phyloP scores from a whole-genome alignment of 2,797 vertebrate genomes.

The Peromyscus nudipes region DNA sequence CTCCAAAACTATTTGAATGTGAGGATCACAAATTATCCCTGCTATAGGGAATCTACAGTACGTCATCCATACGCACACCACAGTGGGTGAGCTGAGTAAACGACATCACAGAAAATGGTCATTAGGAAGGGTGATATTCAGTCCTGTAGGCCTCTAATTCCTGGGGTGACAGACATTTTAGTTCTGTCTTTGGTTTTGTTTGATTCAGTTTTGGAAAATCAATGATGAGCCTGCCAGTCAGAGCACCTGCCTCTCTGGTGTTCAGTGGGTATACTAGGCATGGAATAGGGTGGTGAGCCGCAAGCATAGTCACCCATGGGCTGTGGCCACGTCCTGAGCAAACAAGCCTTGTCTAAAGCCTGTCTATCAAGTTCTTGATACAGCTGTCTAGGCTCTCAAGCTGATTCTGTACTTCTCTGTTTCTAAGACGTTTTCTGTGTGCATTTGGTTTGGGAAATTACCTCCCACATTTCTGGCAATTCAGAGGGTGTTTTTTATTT shows the following conservation, averaged over 20 bases:
- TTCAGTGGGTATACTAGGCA: fast-evolving
- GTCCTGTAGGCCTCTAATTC: not conserved
- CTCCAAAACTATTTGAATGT: not conserved
- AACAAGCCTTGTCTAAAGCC: not conserved
- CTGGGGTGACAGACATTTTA: not conserved
- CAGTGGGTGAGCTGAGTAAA: not conserved
- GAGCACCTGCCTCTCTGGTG: not conserved
- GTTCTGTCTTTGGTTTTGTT: not conserved
- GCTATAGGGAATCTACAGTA: not conserved
- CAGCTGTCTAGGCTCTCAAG: not conserved
- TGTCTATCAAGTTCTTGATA: not conserved
- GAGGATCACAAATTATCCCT: not conserved
- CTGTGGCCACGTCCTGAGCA: not conserved
- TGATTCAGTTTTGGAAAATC: slow-evolving; percentile 28
- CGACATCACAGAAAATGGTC: not conserved
- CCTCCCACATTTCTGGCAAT: not conserved
- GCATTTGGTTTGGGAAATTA: not conserved
- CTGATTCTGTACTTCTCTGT: not conserved
- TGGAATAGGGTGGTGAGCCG: fast-evolving
- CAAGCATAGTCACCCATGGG: not conserved
- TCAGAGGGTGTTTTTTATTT: not conserved
- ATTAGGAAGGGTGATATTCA: not conserved
- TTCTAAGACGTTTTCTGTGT: not conserved
- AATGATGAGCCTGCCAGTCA: not conserved
- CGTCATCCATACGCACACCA: not conserved